Conservation (phyloP, 1,140 invertebrate genomes). For the Varroa destructor region DNA sequence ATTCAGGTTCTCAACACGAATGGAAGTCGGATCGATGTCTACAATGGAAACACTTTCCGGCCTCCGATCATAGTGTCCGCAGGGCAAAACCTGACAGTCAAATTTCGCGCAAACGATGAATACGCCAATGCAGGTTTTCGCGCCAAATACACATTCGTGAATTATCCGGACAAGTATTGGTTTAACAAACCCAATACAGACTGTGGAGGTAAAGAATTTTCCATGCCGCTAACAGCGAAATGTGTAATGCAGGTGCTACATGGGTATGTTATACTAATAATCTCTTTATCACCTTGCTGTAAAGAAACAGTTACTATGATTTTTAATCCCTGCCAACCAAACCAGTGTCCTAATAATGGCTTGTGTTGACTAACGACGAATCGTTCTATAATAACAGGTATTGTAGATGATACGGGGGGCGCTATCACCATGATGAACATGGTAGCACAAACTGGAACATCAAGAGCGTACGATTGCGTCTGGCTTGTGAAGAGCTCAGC, state of each 20-base stretch:
- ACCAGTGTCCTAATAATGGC: background rate
- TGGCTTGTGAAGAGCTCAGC: conserved; percentile 52
- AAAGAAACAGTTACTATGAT: no score
- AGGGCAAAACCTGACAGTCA: conserved; percentile 50
- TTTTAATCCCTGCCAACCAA: background rate
- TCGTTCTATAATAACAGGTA: conserved; percentile 44
- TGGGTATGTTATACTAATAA: no score
- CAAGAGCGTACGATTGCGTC: conserved; percentile 52
- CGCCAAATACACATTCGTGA: conserved; percentile 50
- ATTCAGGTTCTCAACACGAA: conserved; percentile 56
- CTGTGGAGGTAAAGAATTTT: conserved; percentile 6
- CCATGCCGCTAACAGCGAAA: no score
- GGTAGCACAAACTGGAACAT: conserved; percentile 46
- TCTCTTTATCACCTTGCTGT: no score
- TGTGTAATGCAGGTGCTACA: no score
- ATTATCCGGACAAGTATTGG: conserved; percentile 32
- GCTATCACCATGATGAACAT: conserved; percentile 65
- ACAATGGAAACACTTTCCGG: conserved; percentile 53
- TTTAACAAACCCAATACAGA: conserved; percentile 32
- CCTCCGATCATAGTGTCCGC: conserved; percentile 54
- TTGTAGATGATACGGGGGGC: conserved; percentile 56
- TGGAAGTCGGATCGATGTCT: conserved; percentile 51
- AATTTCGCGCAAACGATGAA: conserved; percentile 58
- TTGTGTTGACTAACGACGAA: background rate
- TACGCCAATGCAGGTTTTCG: conserved; percentile 53